phyloP scores from a whole-genome alignment of 1,140 invertebrate genomes.

The Magallana gigas region DNA sequence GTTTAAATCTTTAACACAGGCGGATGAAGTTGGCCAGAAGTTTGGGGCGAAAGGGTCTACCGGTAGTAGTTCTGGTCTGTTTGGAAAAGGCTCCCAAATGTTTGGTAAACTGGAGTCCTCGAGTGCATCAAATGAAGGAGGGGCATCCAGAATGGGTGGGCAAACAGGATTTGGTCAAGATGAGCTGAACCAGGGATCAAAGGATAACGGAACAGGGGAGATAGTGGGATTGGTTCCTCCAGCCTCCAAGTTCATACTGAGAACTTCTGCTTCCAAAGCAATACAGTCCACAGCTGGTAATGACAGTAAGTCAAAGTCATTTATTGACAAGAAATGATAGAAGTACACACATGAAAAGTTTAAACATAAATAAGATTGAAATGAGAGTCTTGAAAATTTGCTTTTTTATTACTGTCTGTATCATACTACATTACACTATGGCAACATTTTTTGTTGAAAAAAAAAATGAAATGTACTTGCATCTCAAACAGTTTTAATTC shows the following conservation, averaged over 20 bases:
- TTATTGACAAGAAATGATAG: too few species aligned
- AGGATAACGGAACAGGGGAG: neutral
- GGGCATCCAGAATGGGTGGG: neutral
- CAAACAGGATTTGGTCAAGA: neutral
- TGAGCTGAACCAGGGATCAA: neutral
- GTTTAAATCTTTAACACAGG: neutral
- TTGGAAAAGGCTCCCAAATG: neutral
- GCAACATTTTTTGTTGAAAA: too few species aligned
- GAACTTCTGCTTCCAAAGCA: neutral
- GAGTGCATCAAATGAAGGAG: neutral
- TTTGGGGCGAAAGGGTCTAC: neutral
- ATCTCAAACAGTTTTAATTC: too few species aligned
- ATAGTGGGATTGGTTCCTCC: neutral
- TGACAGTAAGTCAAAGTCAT: neutral
- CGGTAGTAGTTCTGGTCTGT: neutral
- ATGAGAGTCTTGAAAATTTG: too few species aligned
- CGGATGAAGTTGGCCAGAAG: neutral
- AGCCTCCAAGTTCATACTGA: slow-evolving; percentile 1
- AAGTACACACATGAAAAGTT: too few species aligned
- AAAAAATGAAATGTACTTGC: too few species aligned
- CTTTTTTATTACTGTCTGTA: too few species aligned
- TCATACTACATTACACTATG: too few species aligned
- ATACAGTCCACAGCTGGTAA: neutral
- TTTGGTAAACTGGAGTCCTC: neutral
- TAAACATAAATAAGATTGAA: too few species aligned